Base-by-base conservation (phyloP, 2,888 invertebrate genomes). In the Lithophane leautieri region DNA sequence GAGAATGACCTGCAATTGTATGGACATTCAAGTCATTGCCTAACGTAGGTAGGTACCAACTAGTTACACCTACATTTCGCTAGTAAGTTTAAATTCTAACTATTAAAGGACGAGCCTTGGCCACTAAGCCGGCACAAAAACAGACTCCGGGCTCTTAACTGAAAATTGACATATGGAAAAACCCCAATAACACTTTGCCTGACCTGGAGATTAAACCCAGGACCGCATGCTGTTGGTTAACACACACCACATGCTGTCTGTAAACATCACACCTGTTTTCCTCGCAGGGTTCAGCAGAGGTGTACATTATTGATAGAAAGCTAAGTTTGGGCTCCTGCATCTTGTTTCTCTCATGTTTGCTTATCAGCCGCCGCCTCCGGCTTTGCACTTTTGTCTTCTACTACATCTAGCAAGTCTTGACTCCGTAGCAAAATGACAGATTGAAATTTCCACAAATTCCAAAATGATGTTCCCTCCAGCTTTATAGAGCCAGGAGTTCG, bases 381-480 rank as follows among this genome's bases (percentile, higher is more conserved):
- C 66, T 74, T 72, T 50, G 69, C 25, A 7, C 4, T 44, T 14
- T 42, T 73, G 8, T 76, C 71, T 4, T 65, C 34, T 8, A 76
- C 76, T 1, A 76, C 58, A 3, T 71, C 42, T 7, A 62, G 61
- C 2, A 76, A 47, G 16, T 70, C 76, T 34, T 80, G 70, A n/a
- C 76, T 73, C 50, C 73, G 73, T 67, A 76, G 54, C 25, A 67
- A 52, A 22, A 76, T 65, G 0, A 34, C 12, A 7, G 72, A 65
- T 16, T 75, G 65, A 58, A 72, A 75, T 25, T 62, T 44, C 69
- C 71, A 77, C n/a, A 72, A n/a, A 11, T 79, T 70, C 74, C 72
- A 72, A 61, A 72, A 65, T 12, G 25, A 67, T 54, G 42, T n/a
- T 52, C 70, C 62, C 14, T 70, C 62, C 22, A 52, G 52, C 52